Conservation (phyloP, 1,140 invertebrate species). For the Lysiphlebus fabarum region DNA sequence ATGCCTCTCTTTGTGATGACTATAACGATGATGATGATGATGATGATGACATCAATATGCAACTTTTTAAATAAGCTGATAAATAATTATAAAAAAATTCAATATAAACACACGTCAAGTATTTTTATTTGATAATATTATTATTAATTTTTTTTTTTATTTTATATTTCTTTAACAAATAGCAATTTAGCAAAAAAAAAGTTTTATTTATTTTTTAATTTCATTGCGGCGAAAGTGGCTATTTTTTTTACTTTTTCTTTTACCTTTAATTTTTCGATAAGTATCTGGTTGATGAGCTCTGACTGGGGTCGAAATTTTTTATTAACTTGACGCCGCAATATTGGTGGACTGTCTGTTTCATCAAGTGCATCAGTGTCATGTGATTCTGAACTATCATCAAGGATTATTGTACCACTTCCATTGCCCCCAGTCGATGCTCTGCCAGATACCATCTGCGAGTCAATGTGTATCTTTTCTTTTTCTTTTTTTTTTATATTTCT, state of each 20-base stretch:
- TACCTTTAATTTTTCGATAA: conserved; percentile 65
- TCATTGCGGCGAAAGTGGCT: background rate
- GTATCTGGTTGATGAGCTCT: conserved; percentile 61
- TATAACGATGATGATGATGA: no score
- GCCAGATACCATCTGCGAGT: conserved; percentile 57
- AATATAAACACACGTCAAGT: no score
- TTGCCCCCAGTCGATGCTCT: conserved; percentile 51
- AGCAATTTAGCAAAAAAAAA: background rate
- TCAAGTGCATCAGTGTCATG: conserved; percentile 62
- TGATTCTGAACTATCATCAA: conserved; percentile 62
- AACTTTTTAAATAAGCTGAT: no score
- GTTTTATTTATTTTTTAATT: background rate
- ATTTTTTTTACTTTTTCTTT: conserved; percentile 27
- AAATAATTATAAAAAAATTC: no score
- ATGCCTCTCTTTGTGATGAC: no score
- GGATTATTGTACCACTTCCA: conserved; percentile 48
- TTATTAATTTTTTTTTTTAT: no score
- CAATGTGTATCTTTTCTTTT: conserved; percentile 24
- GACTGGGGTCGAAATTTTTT: conserved; percentile 60
- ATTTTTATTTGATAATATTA: no score
- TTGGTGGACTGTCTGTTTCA: conserved; percentile 60
- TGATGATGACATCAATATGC: no score
- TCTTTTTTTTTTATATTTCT: conserved; percentile 15
- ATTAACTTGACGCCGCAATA: conserved; percentile 52
- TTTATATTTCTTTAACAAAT: no score